These are phyloP conservation scores for Anabas testudineus DNA, from an alignment of 2,797 vertebrate species.

Conservation along the genomic window DNA sequence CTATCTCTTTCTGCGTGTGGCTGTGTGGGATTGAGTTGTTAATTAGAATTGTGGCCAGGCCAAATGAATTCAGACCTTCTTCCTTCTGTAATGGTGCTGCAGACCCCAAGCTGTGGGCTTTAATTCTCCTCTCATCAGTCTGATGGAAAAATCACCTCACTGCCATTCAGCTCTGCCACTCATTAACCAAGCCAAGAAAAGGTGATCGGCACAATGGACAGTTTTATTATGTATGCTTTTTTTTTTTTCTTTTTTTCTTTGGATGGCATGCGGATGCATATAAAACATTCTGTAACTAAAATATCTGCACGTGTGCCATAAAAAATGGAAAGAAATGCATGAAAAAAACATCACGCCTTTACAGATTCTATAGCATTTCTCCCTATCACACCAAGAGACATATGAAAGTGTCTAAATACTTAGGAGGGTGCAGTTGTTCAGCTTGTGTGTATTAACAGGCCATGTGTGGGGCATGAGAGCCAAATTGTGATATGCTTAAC, in stretches of 20 bases:
- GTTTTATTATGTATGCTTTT: constrained; percentile 65
- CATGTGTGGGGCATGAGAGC: constrained; percentile 77
- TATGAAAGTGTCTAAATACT: constrained; percentile 54
- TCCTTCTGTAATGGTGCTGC: constrained; percentile 82
- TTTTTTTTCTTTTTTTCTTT: constrained; percentile 25
- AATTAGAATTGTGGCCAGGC: constrained; percentile 86
- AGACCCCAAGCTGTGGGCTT: constrained; percentile 84
- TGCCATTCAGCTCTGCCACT: constrained; percentile 83
- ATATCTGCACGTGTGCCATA: constrained; percentile 30
- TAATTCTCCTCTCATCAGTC: constrained; percentile 85
- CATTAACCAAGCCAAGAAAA: constrained; percentile 82
- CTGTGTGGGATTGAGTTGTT: constrained; percentile 83
- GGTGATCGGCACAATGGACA: constrained; percentile 80
- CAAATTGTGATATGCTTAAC: constrained; percentile 87
- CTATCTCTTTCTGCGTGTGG: constrained; percentile 48
- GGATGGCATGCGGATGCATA: constrained; percentile 54
- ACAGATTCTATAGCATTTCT: constrained; percentile 5
- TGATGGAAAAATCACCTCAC: constrained; percentile 85
- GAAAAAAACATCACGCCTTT: constrained; percentile 33
- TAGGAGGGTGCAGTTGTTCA: constrained; percentile 43
- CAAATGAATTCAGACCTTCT: constrained; percentile 85
- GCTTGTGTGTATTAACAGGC: constrained; percentile 74
- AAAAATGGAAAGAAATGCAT: background rate
- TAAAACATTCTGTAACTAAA: constrained; percentile 50
- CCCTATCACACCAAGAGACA: background rate